Percentiles rank a stretch among this genome's conserved stretches.
Conservation (phyloP, 2,797 vertebrate species). For the Vireo griseus region DNA sequence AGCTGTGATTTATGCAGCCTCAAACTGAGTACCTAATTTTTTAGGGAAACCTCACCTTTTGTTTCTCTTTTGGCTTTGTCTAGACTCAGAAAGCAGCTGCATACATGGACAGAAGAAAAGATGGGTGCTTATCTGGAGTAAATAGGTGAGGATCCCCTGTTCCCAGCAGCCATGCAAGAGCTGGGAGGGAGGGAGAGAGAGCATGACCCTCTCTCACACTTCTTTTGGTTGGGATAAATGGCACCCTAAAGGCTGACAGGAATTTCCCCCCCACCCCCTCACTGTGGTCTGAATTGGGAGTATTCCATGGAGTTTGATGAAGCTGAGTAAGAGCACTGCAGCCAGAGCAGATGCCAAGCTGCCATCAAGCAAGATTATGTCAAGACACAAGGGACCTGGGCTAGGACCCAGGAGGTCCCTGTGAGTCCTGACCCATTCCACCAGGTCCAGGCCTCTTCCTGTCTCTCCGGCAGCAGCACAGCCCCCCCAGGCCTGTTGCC, state of each 20-base stretch:
- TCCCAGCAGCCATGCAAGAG: not conserved
- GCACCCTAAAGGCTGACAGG: not conserved
- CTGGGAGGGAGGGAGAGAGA: not conserved
- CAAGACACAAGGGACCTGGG: not conserved
- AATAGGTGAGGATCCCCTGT: not conserved
- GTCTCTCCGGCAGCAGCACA: not conserved
- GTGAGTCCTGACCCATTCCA: not conserved
- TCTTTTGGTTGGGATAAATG: not conserved
- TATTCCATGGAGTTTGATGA: not conserved
- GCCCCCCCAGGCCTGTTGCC: not conserved
- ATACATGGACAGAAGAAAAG: not conserved
- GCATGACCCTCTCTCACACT: not conserved
- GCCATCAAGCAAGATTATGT: not conserved
- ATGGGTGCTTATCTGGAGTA: not conserved
- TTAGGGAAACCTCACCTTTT: not conserved
- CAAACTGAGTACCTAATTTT: not conserved
- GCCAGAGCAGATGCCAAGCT: not conserved
- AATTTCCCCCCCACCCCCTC: not conserved
- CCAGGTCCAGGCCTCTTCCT: not conserved
- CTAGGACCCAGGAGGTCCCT: not conserved
- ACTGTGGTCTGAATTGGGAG: not conserved
- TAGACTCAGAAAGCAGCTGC: not conserved
- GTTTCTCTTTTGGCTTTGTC: not conserved
- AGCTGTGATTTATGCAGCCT: not conserved
- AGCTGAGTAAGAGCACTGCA: not conserved